Percentiles rank a stretch among this genome's conserved stretches.
These are phyloP conservation scores for Laupala kohalensis DNA, from an alignment of 1,140 invertebrate genomes.

Conservation along the genomic window DNA sequence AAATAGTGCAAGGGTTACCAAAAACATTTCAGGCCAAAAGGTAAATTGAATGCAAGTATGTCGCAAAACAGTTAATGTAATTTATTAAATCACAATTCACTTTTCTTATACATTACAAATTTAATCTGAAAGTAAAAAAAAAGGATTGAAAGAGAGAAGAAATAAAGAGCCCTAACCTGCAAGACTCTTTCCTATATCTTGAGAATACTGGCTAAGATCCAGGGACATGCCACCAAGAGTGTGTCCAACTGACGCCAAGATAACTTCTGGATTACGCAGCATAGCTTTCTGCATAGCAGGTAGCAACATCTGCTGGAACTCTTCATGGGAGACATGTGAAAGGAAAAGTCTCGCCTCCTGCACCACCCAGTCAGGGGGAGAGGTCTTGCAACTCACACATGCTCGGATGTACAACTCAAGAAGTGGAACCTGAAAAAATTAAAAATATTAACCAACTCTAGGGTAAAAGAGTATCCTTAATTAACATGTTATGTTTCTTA, in stretches of 20 bases:
- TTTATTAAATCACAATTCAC: too few relatives aligned
- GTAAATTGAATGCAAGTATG: too few relatives aligned
- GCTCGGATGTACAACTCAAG: constrained; percentile 68
- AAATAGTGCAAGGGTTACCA: too few relatives aligned
- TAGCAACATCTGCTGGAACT: constrained; percentile 61
- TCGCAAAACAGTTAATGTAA: too few relatives aligned
- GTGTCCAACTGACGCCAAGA: constrained; percentile 63
- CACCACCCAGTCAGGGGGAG: constrained; percentile 55
- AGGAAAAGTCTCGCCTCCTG: constrained; percentile 49
- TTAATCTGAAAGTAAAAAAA: neutral
- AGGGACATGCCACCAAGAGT: constrained; percentile 57
- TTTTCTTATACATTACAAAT: neutral
- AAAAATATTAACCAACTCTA: too few relatives aligned
- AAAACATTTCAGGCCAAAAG: too few relatives aligned
- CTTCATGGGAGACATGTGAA: constrained; percentile 46
- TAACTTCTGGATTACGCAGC: constrained; percentile 86
- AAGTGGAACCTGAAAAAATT: constrained; percentile 39
- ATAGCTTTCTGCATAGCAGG: constrained; percentile 83
- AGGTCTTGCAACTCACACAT: constrained; percentile 62
- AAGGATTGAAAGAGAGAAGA: constrained; percentile 8
- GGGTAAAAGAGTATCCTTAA: too few relatives aligned
- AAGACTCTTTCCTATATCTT: constrained; percentile 70
- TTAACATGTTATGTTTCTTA: too few relatives aligned
- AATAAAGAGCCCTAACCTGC: too few relatives aligned
- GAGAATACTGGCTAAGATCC: constrained; percentile 65